Percentiles rank a stretch among this genome's conserved stretches.
Conservation (phyloP, 2,797 vertebrate species). For the Rhinella marina region DNA sequence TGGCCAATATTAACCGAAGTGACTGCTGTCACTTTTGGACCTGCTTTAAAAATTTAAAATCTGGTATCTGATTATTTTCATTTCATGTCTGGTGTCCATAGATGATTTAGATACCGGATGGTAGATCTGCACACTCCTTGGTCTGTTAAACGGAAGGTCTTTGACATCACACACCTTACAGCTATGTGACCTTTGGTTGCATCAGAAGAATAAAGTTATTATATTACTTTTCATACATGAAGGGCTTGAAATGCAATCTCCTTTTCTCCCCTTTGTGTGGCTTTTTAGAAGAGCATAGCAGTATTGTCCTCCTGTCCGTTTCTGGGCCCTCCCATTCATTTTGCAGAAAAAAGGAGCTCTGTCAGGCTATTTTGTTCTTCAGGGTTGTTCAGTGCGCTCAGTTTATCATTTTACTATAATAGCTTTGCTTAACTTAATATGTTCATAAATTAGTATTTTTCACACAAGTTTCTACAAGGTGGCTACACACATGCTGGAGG, state of each 20-base stretch:
- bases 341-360: not conserved
- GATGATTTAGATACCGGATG: not conserved
- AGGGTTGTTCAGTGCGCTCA: not conserved
- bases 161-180: not conserved
- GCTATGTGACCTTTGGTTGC: not conserved
- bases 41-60: too few relatives aligned
- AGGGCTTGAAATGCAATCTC: not conserved
- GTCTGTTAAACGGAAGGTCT: not conserved
- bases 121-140: not conserved
- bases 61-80: too few relatives aligned
- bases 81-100: too few relatives aligned
- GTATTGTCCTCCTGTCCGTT: not conserved
- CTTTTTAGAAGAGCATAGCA: not conserved
- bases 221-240: not conserved
- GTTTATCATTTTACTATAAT: too few relatives aligned
- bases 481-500: too few relatives aligned
- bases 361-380: not conserved
- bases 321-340: not conserved
- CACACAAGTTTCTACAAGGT: too few relatives aligned
- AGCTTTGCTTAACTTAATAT: too few relatives aligned
- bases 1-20: too few relatives aligned
- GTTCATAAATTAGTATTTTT: too few relatives aligned
- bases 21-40: too few relatives aligned
- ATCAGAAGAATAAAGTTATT: not conserved
- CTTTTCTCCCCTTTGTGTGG: not conserved